Conservation (phyloP, 2,888 invertebrate species). For the Zhuqinia jingwanae region DNA sequence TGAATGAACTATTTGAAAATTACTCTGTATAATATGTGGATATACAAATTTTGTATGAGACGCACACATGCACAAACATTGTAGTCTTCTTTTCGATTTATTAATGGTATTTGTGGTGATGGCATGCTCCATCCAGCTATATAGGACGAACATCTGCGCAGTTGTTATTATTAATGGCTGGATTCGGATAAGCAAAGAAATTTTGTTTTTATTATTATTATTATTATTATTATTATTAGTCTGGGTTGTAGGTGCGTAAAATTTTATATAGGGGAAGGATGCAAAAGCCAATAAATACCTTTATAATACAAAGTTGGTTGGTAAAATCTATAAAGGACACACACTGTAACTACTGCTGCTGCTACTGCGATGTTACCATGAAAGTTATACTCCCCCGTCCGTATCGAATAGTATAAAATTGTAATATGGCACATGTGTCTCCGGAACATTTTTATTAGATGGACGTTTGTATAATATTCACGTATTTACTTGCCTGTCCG, state of each 20-base stretch:
- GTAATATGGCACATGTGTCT: slow-evolving; percentile 13
- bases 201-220: slow-evolving; percentile 57
- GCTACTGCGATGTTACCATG: neutral
- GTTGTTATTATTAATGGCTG: slow-evolving; percentile 71
- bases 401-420: slow-evolving; percentile 31
- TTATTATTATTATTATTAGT: neutral
- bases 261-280: slow-evolving; percentile 53
- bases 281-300: slow-evolving; percentile 63
- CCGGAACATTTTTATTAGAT: neutral
- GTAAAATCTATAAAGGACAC: neutral
- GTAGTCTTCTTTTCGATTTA: neutral
- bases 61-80: neutral
- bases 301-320: neutral
- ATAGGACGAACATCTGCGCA: slow-evolving; percentile 68
- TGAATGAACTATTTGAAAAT: slow-evolving; percentile 54
- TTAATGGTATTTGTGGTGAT: slow-evolving; percentile 45
- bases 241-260: slow-evolving; percentile 55
- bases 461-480: neutral
- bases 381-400: neutral
- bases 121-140: slow-evolving; percentile 35
- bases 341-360: no score
- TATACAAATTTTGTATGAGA: slow-evolving; percentile 17
- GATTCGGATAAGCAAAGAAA: slow-evolving; percentile 64
- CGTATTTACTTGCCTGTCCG: neutral
- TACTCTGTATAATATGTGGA: slow-evolving; percentile 33